These are phyloP conservation scores for Epirrhoe tristata DNA, from an alignment of 2,888 invertebrate species.

Conservation along the genomic window DNA sequence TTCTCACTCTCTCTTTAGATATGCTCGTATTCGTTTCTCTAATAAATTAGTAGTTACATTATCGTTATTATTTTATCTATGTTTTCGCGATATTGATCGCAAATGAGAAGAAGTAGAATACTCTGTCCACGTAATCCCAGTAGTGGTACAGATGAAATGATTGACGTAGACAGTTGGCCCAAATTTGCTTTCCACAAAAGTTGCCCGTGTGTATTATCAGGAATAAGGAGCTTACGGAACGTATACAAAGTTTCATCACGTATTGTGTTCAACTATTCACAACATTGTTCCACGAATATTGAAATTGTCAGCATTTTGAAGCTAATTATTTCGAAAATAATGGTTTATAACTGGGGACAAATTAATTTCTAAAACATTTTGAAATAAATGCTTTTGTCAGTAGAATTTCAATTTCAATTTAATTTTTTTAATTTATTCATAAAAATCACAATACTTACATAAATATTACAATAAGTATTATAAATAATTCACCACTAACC, in stretches of 20 bases:
- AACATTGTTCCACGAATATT: constrained; percentile 31
- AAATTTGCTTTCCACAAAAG: constrained; percentile 4
- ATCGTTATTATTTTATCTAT: too few relatives aligned
- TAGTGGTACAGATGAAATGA: too few relatives aligned
- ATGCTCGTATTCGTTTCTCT: too few relatives aligned
- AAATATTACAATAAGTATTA: too few relatives aligned
- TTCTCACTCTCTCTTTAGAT: too few relatives aligned
- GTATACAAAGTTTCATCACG: constrained; percentile 31
- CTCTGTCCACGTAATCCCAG: too few relatives aligned
- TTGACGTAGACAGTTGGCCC: too few relatives aligned
- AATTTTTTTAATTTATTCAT: neutral
- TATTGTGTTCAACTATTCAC: constrained; percentile 42
- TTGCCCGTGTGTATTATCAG: constrained; percentile 12
- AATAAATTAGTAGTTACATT: too few relatives aligned
- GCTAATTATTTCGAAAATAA: constrained; percentile 32
- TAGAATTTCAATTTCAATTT: neutral
- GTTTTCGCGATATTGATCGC: too few relatives aligned
- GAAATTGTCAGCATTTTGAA: constrained; percentile 41
- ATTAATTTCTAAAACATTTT: neutral
- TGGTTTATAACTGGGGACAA: constrained; percentile 1
- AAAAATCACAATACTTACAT: too few relatives aligned
- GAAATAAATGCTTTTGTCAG: neutral
- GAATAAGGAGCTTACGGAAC: constrained; percentile 16
- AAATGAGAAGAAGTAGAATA: too few relatives aligned
- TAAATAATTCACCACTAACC: too few relatives aligned